Evolutionary conservation across 1,140 invertebrate genomes (phyloP).

Genomic region (Chymomyza costata): DNA sequence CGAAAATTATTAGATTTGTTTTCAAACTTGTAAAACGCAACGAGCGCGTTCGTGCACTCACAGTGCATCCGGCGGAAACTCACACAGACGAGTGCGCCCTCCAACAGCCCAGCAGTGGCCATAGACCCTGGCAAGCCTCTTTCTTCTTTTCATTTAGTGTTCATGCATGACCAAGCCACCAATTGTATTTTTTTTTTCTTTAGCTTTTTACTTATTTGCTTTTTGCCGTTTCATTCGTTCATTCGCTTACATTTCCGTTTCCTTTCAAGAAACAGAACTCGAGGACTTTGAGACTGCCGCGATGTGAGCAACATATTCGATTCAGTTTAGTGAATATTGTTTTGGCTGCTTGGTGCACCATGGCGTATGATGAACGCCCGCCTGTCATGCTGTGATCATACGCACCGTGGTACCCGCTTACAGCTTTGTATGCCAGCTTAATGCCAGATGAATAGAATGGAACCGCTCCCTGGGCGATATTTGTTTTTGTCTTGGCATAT

Average conservation of each 20-base stretch:
- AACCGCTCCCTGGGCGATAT: slow-evolving; percentile 39
- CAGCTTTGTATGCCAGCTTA: slow-evolving; percentile 8
- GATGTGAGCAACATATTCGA: slow-evolving; percentile 48
- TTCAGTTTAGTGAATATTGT: slow-evolving; percentile 65
- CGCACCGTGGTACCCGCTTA: slow-evolving; percentile 32
- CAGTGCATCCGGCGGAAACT: slow-evolving; percentile 52
- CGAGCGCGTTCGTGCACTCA: slow-evolving; percentile 43
- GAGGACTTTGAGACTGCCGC: slow-evolving; percentile 21
- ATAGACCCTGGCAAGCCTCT: slow-evolving; percentile 11
- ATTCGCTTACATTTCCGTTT: slow-evolving; percentile 57
- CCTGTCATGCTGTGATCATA: slow-evolving; percentile 60
- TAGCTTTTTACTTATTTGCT: slow-evolving; percentile 13
- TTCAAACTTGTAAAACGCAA: slow-evolving; percentile 35
- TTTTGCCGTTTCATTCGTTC: slow-evolving; percentile 18
- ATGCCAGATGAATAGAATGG: slow-evolving; percentile 44
- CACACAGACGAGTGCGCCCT: slow-evolving; percentile 4
- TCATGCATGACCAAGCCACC: slow-evolving; percentile 61
- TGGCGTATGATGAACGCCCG: slow-evolving; percentile 49
- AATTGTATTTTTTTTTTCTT: slow-evolving; percentile 22
- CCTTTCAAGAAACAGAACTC: slow-evolving; percentile 28
- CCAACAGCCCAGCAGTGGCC: background rate
- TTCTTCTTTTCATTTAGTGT: slow-evolving; percentile 52
- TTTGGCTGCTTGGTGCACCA: slow-evolving; percentile 12
- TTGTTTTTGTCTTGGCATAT: slow-evolving; percentile 66
- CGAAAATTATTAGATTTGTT: slow-evolving; percentile 55